These are phyloP conservation scores for Alligator mississippiensis DNA, from an alignment of 2,113 vertebrate genomes.

Conservation along the genomic window DNA sequence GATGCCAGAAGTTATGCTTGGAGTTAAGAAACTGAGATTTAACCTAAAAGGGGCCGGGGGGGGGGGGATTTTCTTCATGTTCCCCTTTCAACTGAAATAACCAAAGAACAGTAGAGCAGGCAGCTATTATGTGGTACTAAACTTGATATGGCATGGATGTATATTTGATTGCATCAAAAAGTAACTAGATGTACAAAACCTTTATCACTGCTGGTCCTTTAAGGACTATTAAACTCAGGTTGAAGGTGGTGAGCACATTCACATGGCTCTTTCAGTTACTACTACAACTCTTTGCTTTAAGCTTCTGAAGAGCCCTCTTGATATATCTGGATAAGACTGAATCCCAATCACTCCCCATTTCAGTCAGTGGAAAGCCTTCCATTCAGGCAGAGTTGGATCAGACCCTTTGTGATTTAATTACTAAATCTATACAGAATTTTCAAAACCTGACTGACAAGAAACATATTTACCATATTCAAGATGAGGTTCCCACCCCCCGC, in stretches of 20 bases:
- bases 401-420: not conserved
- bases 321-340: not conserved
- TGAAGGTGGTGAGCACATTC: not conserved
- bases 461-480: not conserved
- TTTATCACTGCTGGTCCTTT: not conserved
- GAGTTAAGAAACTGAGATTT: not conserved
- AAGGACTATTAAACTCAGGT: not conserved
- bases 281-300: not conserved
- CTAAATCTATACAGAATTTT: not conserved
- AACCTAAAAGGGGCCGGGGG: no score
- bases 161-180: not conserved
- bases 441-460: not conserved
- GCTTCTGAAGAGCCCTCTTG: not conserved
- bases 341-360: not conserved
- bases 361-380: not conserved
- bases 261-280: not conserved
- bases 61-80: not conserved
- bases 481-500: not conserved
- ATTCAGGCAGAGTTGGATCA: not conserved
- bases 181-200: not conserved
- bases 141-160: not conserved
- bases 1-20: not conserved
- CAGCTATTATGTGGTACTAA: not conserved
- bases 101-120: not conserved
- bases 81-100: not conserved